A percentile compares a stretch with the other conserved stretches of the same genome.
phyloP scores from a whole-genome alignment of 2,888 invertebrate species.

The Meiosimyza platycephala region DNA sequence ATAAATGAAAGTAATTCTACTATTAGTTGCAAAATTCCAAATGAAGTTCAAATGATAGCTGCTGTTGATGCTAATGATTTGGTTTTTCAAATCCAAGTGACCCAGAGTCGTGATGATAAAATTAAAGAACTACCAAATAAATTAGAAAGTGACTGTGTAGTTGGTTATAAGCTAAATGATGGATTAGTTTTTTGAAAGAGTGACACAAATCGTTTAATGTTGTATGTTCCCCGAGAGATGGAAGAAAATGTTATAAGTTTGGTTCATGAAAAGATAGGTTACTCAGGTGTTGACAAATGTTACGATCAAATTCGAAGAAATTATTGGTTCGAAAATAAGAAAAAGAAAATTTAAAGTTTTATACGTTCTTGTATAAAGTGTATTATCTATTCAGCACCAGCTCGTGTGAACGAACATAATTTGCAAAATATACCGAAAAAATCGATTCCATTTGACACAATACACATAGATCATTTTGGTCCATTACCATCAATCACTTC shows the following conservation, averaged over 20 bases:
- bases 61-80: background rate
- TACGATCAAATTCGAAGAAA: background rate
- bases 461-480: slow-evolving; percentile 20
- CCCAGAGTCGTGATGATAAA: background rate
- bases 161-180: background rate
- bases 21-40: too few relatives aligned
- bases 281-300: slow-evolving; percentile 14
- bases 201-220: background rate
- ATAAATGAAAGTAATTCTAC: too few relatives aligned
- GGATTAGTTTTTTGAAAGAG: slow-evolving; percentile 11
- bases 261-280: slow-evolving; percentile 20
- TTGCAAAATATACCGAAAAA: slow-evolving; percentile 16
- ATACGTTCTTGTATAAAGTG: too few relatives aligned
- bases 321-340: too few relatives aligned
- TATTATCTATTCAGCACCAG: background rate
- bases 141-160: background rate
- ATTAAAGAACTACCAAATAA: background rate
- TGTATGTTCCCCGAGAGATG: slow-evolving; percentile 23
- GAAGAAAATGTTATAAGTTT: slow-evolving; percentile 17
- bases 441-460: slow-evolving; percentile 13
- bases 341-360: too few relatives aligned
- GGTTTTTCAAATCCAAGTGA: background rate
- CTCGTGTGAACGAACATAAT: background rate
- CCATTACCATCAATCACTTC: slow-evolving; percentile 15
- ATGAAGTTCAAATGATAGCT: background rate